These are phyloP conservation scores for Raja brachyura DNA, from an alignment of 2,113 vertebrate species.

Conservation along the genomic window DNA sequence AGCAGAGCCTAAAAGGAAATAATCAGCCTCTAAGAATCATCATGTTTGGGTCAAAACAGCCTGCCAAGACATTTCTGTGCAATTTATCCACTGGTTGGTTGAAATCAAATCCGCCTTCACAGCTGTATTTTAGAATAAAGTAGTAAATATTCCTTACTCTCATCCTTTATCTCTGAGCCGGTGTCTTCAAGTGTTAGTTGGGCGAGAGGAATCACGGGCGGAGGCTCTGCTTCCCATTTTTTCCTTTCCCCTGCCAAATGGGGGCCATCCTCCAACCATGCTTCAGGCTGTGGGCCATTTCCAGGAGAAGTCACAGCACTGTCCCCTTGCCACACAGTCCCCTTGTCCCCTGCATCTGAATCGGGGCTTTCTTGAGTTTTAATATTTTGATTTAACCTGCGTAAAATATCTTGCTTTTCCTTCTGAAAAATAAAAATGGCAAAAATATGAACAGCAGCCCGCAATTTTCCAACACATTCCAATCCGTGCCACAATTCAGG, in stretches of 20 bases:
- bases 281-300: conserved; percentile 47
- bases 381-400: conserved; percentile 81
- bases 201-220: conserved; percentile 65
- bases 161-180: conserved; percentile 61
- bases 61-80: too few species aligned
- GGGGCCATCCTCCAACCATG: conserved; percentile 50
- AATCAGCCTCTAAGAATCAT: not conserved
- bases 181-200: conserved; percentile 70
- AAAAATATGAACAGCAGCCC: not conserved
- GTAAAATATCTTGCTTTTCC: conserved; percentile 83
- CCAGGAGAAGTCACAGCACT: conserved; percentile 44
- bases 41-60: not conserved
- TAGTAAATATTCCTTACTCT: not conserved
- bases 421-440: conserved; percentile 56
- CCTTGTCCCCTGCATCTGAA: conserved; percentile 43
- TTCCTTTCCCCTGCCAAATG: conserved; percentile 67
- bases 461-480: conserved; percentile 29
- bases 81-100: too few species aligned
- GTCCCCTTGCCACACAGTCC: conserved; percentile 42
- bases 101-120: not conserved
- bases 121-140: not conserved
- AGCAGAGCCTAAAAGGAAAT: not conserved
- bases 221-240: conserved; percentile 74
- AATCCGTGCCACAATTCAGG: not conserved
- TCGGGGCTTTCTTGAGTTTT: conserved; percentile 63